Evolutionary conservation across 92 coral and sea anemone genomes (phyloP).

Genomic region (Galaxea fascicularis): DNA sequence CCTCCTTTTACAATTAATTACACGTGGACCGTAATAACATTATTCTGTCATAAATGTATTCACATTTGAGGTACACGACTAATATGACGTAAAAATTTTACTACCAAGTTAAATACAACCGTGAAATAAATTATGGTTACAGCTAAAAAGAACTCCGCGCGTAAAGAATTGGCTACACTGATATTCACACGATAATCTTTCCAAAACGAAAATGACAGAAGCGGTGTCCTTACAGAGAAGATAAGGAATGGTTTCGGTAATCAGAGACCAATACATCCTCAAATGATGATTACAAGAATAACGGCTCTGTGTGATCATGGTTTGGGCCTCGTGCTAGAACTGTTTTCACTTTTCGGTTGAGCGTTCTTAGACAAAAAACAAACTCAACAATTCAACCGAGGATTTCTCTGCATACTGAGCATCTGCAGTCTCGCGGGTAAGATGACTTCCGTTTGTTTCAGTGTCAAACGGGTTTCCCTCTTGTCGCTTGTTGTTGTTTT

Average conservation of each 20-base stretch:
- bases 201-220: too few species aligned
- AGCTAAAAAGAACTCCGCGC: constrained; percentile 7
- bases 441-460: neutral
- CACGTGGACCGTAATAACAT: neutral
- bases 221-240: neutral
- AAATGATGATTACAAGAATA: neutral
- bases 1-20: neutral
- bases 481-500: too few species aligned
- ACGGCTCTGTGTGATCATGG: too few species aligned
- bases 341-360: too few species aligned
- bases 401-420: too few species aligned
- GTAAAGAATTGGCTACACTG: neutral
- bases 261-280: too few species aligned
- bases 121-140: constrained; percentile 42
- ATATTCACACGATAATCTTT: constrained; percentile 22
- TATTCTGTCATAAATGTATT: constrained; percentile 29
- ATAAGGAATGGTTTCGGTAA: neutral
- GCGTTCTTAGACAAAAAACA: neutral
- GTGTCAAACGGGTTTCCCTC: neutral
- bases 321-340: too few species aligned
- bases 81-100: neutral
- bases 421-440: too few species aligned
- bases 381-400: too few species aligned
- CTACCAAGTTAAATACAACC: constrained; percentile 34
- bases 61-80: constrained; percentile 19